phyloP scores from a whole-genome alignment of 2,888 invertebrate species.

The Drosophila limbata region DNA sequence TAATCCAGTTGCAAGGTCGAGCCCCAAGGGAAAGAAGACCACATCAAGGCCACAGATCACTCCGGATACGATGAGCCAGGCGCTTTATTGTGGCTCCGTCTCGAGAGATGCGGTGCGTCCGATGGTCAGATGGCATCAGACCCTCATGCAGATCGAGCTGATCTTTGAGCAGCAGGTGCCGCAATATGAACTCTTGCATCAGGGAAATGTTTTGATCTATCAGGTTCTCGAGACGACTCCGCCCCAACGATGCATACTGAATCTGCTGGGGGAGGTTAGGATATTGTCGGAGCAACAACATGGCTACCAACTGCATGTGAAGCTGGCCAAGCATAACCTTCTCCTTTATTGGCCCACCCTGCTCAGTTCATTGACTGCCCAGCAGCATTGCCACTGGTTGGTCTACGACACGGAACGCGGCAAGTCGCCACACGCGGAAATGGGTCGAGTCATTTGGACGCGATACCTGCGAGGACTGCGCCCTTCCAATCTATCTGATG shows the following conservation, averaged over 20 bases:
- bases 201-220: slow-evolving; percentile 43
- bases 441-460: slow-evolving; percentile 35
- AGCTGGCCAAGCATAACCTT: slow-evolving; percentile 45
- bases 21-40: not conserved
- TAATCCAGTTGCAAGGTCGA: no score
- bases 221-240: slow-evolving; percentile 35
- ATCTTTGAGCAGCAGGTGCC: slow-evolving; percentile 54
- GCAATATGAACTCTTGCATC: slow-evolving; percentile 49
- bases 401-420: slow-evolving; percentile 44
- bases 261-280: slow-evolving; percentile 50
- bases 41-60: not conserved
- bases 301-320: slow-evolving; percentile 56
- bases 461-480: slow-evolving; percentile 3
- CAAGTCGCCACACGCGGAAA: not conserved
- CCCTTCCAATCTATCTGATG: not conserved
- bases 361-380: slow-evolving; percentile 42
- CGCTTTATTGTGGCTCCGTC: slow-evolving; percentile 14
- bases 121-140: slow-evolving; percentile 60
- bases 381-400: slow-evolving; percentile 58
- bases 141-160: slow-evolving; percentile 36
- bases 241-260: slow-evolving; percentile 50
- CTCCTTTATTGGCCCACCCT: slow-evolving; percentile 53
- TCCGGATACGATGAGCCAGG: not conserved
- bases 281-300: slow-evolving; percentile 47
- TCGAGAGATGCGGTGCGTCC: slow-evolving; percentile 42